Evolutionary conservation across 2,888 invertebrate species (phyloP).

Genomic region (Mesoligia furuncula): DNA sequence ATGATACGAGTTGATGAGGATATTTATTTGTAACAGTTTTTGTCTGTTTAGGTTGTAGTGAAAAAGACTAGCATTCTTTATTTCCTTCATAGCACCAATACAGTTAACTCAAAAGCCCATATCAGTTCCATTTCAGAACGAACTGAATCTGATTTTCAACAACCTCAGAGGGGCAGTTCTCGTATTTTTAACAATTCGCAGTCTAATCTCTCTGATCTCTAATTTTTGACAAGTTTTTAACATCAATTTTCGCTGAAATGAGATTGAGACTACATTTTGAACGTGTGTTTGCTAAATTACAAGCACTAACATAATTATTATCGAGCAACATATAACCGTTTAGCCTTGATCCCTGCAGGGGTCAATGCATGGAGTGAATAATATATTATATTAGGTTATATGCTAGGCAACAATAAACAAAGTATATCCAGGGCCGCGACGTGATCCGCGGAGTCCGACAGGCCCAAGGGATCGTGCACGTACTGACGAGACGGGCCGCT

Average conservation of each 20-base stretch:
- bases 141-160: background rate
- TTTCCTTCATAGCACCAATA: background rate
- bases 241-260: no score
- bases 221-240: no score
- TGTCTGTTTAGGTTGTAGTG: background rate
- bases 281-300: background rate
- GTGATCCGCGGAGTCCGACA: conserved; percentile 66
- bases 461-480: conserved; percentile 67
- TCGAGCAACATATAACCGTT: background rate
- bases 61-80: background rate
- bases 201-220: no score
- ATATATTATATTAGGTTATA: conserved; percentile 40
- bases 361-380: conserved; percentile 49
- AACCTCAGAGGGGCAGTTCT: background rate
- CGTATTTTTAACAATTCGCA: no score
- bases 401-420: conserved; percentile 66
- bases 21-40: background rate
- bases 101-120: background rate
- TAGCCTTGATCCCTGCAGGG: conserved; percentile 42
- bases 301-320: background rate
- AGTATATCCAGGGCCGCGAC: conserved; percentile 65
- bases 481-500: conserved; percentile 51
- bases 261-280: no score
- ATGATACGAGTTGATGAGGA: background rate
- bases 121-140: background rate